Conservation (phyloP, 2,797 vertebrate species). For the Myripristis jacobus region DNA sequence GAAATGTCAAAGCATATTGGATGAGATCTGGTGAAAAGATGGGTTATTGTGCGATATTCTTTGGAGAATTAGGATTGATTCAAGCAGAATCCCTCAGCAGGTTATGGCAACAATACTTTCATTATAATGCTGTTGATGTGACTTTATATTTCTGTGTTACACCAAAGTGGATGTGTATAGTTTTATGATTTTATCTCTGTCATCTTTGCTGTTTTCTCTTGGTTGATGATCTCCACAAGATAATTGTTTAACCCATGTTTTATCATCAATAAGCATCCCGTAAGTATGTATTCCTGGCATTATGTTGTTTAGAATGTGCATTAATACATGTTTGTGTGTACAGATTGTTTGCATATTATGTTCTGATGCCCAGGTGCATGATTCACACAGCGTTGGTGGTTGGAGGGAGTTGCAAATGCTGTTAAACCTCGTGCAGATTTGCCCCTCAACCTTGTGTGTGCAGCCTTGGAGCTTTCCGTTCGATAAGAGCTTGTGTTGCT, state of each 20-base stretch:
- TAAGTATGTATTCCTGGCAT: not conserved
- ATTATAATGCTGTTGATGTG: slow-evolving; percentile 37
- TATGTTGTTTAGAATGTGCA: slow-evolving; percentile 4
- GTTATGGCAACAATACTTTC: slow-evolving; percentile 35
- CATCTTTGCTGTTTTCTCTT: not conserved
- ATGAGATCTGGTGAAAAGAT: slow-evolving; percentile 47
- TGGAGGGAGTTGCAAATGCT: slow-evolving; percentile 44
- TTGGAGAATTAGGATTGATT: slow-evolving; percentile 53
- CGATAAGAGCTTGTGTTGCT: slow-evolving; percentile 45
- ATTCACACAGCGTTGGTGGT: not conserved
- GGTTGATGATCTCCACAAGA: not conserved
- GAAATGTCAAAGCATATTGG: slow-evolving; percentile 44
- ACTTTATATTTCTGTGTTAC: not conserved
- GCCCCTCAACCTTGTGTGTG: slow-evolving; percentile 37
- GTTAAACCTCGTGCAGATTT: slow-evolving; percentile 46
- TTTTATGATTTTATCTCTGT: slow-evolving; percentile 10
- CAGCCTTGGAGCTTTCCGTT: slow-evolving; percentile 58
- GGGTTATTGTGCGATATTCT: slow-evolving; percentile 48
- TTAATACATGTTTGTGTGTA: slow-evolving; percentile 6
- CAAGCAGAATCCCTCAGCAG: slow-evolving; percentile 50
- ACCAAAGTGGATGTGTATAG: slow-evolving; percentile 18
- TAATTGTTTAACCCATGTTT: too few species aligned
- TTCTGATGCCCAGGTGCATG: not conserved
- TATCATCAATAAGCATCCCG: slow-evolving; percentile 16
- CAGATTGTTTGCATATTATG: not conserved